A percentile compares a stretch with the other conserved stretches of the same genome.
Conservation (phyloP, 2,113 vertebrate species). For the Eclectus roratus region DNA sequence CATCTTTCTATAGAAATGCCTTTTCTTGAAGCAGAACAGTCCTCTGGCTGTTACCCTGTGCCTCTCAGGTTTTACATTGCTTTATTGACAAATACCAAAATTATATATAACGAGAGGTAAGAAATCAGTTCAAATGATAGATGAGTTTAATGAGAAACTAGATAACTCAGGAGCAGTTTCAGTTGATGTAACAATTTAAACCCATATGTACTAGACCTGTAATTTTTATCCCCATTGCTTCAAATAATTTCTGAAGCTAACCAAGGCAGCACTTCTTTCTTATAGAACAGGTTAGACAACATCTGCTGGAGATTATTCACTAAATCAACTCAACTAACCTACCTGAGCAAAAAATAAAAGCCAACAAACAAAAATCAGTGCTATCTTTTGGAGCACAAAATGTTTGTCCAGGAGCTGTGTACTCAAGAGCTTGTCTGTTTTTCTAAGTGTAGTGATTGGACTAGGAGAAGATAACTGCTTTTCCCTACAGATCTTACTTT, state of each 20-base stretch:
- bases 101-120: not conserved
- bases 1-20: not conserved
- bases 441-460: not conserved
- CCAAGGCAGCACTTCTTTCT: not conserved
- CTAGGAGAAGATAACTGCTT: not conserved
- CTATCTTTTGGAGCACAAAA: not conserved
- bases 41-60: not conserved
- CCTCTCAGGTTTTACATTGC: not conserved
- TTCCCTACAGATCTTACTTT: not conserved
- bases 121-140: not conserved
- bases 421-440: not conserved
- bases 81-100: not conserved
- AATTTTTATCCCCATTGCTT: not conserved
- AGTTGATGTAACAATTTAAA: not conserved
- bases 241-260: not conserved
- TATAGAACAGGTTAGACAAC: not conserved
- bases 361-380: rapidly evolving
- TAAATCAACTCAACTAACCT: not conserved
- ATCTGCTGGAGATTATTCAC: not conserved
- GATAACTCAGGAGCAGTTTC: not conserved
- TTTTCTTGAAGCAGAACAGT: not conserved
- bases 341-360: not conserved
- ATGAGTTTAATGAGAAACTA: not conserved
- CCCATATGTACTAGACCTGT: not conserved
- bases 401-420: not conserved